Conservation (phyloP, 2,888 invertebrate genomes). For the Lepetodrilus schrolli region DNA sequence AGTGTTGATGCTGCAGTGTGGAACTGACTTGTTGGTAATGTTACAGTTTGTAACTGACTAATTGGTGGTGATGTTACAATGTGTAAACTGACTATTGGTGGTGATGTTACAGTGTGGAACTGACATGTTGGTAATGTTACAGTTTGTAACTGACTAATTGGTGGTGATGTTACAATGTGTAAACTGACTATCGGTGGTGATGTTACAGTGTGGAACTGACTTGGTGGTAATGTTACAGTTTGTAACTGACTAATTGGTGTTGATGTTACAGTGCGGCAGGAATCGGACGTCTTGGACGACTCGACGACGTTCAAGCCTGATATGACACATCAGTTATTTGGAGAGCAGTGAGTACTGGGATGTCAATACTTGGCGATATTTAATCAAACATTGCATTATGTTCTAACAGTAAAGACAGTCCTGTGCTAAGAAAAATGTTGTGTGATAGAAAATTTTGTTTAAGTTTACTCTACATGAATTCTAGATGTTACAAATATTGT, state of each 20-base stretch:
- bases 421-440: too few relatives aligned
- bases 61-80: too few relatives aligned
- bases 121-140: not conserved
- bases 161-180: conserved; percentile 60
- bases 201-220: too few relatives aligned
- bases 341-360: conserved; percentile 73
- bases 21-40: not conserved
- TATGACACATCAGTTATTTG: conserved; percentile 75
- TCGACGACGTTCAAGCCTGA: conserved; percentile 69
- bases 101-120: not conserved
- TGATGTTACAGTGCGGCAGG: conserved; percentile 64
- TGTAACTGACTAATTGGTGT: not conserved
- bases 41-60: too few relatives aligned
- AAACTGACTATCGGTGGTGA: too few relatives aligned
- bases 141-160: not conserved
- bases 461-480: too few relatives aligned
- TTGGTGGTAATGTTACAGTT: too few relatives aligned
- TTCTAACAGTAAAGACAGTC: too few relatives aligned
- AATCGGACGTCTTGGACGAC: conserved; percentile 66
- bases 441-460: too few relatives aligned
- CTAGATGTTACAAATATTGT: too few relatives aligned
- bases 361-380: too few relatives aligned
- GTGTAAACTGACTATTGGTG: not conserved
- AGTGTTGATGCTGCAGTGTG: not conserved
- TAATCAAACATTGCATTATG: too few relatives aligned